Percentiles rank a stretch among this genome's conserved stretches.
These are phyloP conservation scores for Homalodisca vitripennis DNA, from an alignment of 1,140 invertebrate species.

Conservation along the genomic window DNA sequence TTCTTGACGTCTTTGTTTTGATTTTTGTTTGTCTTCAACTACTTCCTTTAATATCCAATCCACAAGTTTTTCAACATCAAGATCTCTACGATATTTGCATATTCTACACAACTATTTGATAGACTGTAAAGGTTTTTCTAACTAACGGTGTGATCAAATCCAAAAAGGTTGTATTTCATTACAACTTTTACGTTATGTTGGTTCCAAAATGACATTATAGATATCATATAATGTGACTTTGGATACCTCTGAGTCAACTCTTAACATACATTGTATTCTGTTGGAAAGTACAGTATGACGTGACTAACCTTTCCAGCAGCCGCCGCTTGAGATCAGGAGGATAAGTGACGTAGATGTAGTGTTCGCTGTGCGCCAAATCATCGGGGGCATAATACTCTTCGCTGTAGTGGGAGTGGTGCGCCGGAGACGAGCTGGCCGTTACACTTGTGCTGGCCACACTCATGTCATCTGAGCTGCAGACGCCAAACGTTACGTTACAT, in stretches of 20 bases:
- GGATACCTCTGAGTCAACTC: neutral
- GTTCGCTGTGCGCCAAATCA: slow-evolving; percentile 48
- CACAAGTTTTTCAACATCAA: too few relatives aligned
- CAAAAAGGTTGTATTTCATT: neutral
- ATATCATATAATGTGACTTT: neutral
- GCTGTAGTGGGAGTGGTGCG: slow-evolving; percentile 55
- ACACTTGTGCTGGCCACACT: slow-evolving; percentile 61
- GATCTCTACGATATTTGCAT: too few relatives aligned
- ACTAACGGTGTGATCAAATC: neutral
- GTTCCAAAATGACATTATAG: neutral
- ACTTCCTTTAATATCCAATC: too few relatives aligned
- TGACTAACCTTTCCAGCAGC: slow-evolving; percentile 69
- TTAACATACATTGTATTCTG: neutral
- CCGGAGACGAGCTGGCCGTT: slow-evolving; percentile 54
- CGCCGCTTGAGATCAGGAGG: slow-evolving; percentile 78
- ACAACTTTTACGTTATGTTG: neutral
- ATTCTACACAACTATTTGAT: too few relatives aligned
- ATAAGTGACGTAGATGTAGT: slow-evolving; percentile 84
- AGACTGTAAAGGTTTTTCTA: neutral
- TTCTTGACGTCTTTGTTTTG: too few relatives aligned
- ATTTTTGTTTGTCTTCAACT: too few relatives aligned
- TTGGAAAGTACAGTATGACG: neutral
- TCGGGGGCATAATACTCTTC: slow-evolving; percentile 50
- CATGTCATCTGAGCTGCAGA: slow-evolving; percentile 59
- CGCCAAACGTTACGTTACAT: too few relatives aligned